Base-by-base conservation (phyloP, 2,113 vertebrate genomes). In the Benitochromis conjunctus region DNA sequence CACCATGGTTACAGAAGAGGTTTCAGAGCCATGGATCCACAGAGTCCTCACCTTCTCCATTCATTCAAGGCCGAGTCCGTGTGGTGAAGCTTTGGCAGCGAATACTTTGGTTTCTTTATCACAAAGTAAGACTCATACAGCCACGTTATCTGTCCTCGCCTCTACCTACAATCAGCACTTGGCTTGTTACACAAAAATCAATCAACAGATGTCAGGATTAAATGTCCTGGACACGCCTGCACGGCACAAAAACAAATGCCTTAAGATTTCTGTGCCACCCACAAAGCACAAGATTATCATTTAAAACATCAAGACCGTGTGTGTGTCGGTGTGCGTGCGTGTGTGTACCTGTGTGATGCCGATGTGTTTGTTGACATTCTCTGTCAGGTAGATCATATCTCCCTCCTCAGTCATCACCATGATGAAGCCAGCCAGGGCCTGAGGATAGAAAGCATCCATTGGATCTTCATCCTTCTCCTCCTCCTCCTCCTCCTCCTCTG, bases 381-480 rank as follows among this genome's bases (percentile, higher is more conserved):
- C 98, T 0, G 97, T 98, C 87, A 98, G 95, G 91, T 96, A 98
- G 88, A 97, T 95, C 95, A 98, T 96, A 94, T 98, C 98, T 11
- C 98, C 98, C 18, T 97, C 97, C 12, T 96, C 95, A 0, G 96
- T 97, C 90, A 98, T 90, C 89, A 98, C 97, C 97, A 98, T 96
- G 88, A 98, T 84, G 86, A 98, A 98, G 18, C 98, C 98, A 1
- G 96, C 95, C 85, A 98, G 86, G 3, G 96, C 96, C 86, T 97
- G 95, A 88, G 97, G 95, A 89, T 96, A 98, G 88, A 97, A 97
- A 4, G 91, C 57, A 4, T 97, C 97, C 84, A 97, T 94, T 0
- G 92, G 92, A 76, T 96, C 96, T 5, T 95, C 96, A 1, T 92
- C 90, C 3, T 89, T n/a, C 10, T 90, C 83, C 6, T 80, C 55